These are phyloP conservation scores for Myrmophylax atrothorax DNA, from an alignment of 2,113 vertebrate genomes.

Conservation along the genomic window DNA sequence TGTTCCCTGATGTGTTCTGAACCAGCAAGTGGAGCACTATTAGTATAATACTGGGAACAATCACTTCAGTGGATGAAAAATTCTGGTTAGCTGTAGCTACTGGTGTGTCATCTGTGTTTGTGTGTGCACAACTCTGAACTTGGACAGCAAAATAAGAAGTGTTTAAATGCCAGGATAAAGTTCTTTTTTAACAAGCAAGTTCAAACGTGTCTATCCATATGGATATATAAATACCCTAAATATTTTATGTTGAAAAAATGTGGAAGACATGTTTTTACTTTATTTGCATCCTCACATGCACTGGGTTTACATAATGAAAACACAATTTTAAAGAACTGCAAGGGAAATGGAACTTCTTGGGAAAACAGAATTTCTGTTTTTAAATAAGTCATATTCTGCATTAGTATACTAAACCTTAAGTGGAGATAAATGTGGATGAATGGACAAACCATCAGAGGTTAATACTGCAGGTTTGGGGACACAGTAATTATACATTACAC, in stretches of 20 bases:
- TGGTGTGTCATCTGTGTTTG: neutral
- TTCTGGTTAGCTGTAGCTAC: neutral
- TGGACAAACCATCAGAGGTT: neutral
- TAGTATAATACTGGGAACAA: neutral
- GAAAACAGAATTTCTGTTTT: neutral
- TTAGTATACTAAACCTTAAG: neutral
- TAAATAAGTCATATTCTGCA: neutral
- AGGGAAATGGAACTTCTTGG: neutral
- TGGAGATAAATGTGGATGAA: neutral
- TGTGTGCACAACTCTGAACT: neutral
- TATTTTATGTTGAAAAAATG: neutral
- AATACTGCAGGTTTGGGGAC: neutral
- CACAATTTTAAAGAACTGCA: neutral
- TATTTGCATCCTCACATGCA: neutral
- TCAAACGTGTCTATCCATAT: neutral
- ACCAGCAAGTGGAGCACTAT: neutral
- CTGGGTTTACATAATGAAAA: neutral
- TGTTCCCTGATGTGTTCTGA: neutral
- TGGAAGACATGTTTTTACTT: neutral
- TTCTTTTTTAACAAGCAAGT: neutral
- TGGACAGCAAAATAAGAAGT: neutral
- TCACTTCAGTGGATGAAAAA: neutral
- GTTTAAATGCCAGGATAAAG: neutral
- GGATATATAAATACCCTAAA: neutral
- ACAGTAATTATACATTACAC: fast-evolving